Percentiles rank a stretch among this genome's conserved stretches.
Conservation (phyloP, 2,888 invertebrate genomes). For the Agriopis leucophaearia region DNA sequence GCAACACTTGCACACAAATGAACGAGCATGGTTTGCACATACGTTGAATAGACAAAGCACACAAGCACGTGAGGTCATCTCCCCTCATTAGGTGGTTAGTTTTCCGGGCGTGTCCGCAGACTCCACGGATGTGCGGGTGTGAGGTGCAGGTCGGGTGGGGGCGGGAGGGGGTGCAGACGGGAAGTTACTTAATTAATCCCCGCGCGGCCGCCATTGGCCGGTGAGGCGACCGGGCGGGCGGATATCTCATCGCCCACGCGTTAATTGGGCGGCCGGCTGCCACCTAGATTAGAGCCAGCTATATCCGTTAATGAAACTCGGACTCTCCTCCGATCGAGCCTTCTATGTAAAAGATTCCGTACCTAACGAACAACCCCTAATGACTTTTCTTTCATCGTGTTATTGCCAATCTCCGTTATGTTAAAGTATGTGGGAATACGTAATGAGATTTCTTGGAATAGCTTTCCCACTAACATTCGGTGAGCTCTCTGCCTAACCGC, state of each 20-base stretch:
- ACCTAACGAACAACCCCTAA: conserved; percentile 37
- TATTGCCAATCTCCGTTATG: conserved; percentile 29
- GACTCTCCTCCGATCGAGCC: conserved; percentile 53
- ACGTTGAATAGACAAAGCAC: conserved; percentile 79
- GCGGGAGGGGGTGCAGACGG: conserved; percentile 69
- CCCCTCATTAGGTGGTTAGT: conserved; percentile 87
- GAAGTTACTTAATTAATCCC: conserved; percentile 86
- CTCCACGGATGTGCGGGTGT: conserved; percentile 70
- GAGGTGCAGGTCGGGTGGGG: conserved; percentile 58
- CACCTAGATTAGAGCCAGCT: conserved; percentile 69
- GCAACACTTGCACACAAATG: conserved; percentile 75
- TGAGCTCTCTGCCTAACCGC: conserved; percentile 39
- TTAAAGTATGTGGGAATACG: conserved; percentile 19
- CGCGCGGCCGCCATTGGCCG: conserved; percentile 84
- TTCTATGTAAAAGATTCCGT: conserved; percentile 38
- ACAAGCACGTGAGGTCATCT: conserved; percentile 85
- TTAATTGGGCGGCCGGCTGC: conserved; percentile 82
- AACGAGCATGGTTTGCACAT: conserved; percentile 75
- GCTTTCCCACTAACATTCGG: conserved; percentile 39
- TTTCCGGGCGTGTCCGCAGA: conserved; percentile 86
- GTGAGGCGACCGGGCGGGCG: conserved; percentile 73
- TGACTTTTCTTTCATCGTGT: conserved; percentile 39
- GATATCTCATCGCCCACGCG: conserved; percentile 82
- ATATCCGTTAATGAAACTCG: conserved; percentile 77
- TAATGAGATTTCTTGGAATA: conserved; percentile 46